Percentiles rank a stretch among this genome's conserved stretches.
Evolutionary conservation across 2,888 invertebrate species (phyloP).

Genomic region (Caenorhabditis auriculariae): DNA sequence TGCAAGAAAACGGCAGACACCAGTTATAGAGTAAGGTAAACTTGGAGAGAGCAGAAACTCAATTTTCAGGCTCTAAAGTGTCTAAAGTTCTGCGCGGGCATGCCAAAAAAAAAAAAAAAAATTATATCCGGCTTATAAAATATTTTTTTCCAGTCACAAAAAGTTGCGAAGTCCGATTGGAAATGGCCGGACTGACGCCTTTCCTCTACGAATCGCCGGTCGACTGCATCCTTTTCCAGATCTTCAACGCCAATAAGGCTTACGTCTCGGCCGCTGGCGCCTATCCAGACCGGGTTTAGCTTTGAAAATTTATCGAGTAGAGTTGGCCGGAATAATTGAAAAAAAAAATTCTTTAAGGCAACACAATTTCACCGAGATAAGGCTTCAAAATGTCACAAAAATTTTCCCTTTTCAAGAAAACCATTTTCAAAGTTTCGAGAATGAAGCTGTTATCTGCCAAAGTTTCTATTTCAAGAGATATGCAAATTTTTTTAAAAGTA

Average conservation of each 20-base stretch:
- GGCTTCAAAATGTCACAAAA: no score
- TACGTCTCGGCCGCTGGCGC: constrained; percentile 84
- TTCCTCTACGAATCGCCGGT: constrained; percentile 91
- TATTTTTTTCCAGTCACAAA: constrained; percentile 47
- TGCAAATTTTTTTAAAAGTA: no score
- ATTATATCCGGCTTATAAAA: background rate
- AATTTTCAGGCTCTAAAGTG: no score
- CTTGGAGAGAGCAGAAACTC: no score
- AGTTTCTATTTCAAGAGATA: no score
- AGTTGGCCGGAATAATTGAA: background rate
- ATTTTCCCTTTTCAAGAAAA: no score
- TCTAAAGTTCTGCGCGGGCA: no score
- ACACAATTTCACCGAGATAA: no score
- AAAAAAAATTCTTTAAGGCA: background rate
- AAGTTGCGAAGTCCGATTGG: constrained; percentile 58
- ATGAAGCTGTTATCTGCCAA: background rate
- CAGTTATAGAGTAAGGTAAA: no score
- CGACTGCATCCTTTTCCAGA: constrained; percentile 87
- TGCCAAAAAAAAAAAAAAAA: background rate
- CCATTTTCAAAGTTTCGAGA: background rate
- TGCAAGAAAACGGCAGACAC: no score
- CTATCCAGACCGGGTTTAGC: constrained; percentile 74
- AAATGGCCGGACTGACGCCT: constrained; percentile 80
- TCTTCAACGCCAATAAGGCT: constrained; percentile 88
- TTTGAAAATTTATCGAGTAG: background rate